Evolutionary conservation across 2,113 vertebrate species (phyloP), one percentile per base, ranked within the genome.

Genomic region (Xiphophorus couchianus): DNA sequence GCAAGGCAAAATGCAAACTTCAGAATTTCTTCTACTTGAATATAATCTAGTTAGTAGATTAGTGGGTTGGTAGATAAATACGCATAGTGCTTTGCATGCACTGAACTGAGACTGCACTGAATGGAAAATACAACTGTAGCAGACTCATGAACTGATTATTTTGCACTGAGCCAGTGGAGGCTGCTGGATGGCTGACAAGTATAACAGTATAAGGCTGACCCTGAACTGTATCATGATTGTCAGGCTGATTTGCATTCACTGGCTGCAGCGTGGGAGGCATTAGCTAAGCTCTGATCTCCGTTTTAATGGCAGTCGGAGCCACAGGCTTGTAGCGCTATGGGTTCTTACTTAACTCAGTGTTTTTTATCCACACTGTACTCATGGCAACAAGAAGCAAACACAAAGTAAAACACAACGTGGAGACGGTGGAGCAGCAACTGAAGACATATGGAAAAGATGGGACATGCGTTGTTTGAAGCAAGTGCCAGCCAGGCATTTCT

Each of bases 161-260:
- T 77, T 71, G 51, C 69, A 60, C 28, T 66, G 33, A 84, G 77
- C 71, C 64, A 83, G 64, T 58, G 25, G 37, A 74, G 62, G 71
- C 67, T 76, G 28, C 83, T 82, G 69, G 77, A 81, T 27, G 11
- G 13, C 73, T 88, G 79, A 86, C 74, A 86, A 84, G 66, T 75
- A 71, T 58, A 71, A 67, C 37, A 29, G 65, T 44, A 80, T 78
- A 72, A 84, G 78, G 71, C 86, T 87, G 82, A 90, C 82, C 88
- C 60, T 15, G 63, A 77, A 86, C 65, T 37, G 8, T 80, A 77
- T 86, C 83, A 85, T 86, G 83, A 83, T 84, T 87, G 77, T 83
- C 84, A 84, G 62, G 82, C 78, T 87, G 82, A 90, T 89, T 89
- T 90, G 87, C 78, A 88, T 88, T 91, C 71, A 78, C 73, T 70